phyloP scores from a whole-genome alignment of 2,888 invertebrate genomes.

The Diarsia brunnea region DNA sequence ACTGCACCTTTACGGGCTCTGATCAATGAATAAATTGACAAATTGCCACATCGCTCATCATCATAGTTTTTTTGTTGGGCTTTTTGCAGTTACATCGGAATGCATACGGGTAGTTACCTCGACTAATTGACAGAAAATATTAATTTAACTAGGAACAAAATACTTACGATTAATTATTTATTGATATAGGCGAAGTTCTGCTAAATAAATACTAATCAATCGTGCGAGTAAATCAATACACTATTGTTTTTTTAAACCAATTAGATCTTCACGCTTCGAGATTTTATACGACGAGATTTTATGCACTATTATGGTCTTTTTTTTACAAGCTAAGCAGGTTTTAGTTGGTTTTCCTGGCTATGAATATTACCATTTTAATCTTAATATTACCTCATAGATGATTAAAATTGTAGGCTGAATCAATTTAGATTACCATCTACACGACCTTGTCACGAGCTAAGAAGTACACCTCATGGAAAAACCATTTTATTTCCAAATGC shows the following conservation, averaged over 20 bases:
- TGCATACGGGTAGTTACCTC: slow-evolving; percentile 24
- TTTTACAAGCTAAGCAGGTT: not conserved
- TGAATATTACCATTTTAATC: not conserved
- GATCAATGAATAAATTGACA: slow-evolving; percentile 10
- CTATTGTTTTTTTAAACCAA: not conserved
- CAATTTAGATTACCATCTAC: not conserved
- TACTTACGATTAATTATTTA: not conserved
- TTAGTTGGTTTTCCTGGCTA: not conserved
- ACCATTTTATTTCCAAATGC: not conserved
- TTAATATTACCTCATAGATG: not conserved
- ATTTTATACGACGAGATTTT: not conserved
- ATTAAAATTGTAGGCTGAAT: not conserved
- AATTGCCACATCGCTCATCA: slow-evolving; percentile 4
- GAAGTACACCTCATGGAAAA: not conserved
- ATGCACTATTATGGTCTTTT: not conserved
- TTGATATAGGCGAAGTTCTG: not conserved
- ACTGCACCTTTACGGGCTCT: not conserved
- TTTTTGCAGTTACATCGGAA: not conserved
- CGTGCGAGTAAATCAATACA: not conserved
- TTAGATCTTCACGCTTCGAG: not conserved
- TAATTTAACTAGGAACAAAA: slow-evolving; percentile 8
- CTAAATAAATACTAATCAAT: slow-evolving; percentile 4
- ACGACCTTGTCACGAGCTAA: too few species aligned
- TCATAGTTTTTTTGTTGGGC: not conserved
- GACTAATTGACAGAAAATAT: not conserved